Evolutionary conservation across 23 tunicate species (phyloP), one percentile per base, ranked within the genome.

Genomic region (Halocynthia roretzi): DNA sequence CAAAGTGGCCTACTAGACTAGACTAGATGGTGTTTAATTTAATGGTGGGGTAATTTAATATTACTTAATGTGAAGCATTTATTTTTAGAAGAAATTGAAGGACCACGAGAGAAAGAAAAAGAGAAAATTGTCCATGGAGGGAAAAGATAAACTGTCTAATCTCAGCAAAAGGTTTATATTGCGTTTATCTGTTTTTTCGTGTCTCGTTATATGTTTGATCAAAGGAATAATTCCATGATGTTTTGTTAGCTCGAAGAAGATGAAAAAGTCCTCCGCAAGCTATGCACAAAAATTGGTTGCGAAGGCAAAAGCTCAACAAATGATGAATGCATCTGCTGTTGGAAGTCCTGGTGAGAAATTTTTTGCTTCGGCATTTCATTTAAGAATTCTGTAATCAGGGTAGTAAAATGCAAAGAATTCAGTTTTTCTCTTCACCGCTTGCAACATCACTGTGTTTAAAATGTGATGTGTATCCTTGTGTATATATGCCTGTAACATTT

Each of bases 281-380:
- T 53, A 54, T 11, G 97, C 86, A 17, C 90, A 85, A 66, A 54
- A 85, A 50, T 71, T 90, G 23, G 97, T 90, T 49, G 90, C 90
- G 40, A 90, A 90, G 66, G 97, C 97, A 7, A 88, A 80, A 76
- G 97, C 90, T 22, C 96, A 89, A 76, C 97, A 90, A n/a, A 74
- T 74, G 78, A 74, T 74, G 78, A 74, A 54, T 18, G 78, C 78
- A 14, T 74, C 78, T 8, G 78, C 17, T 8, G 5, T 23, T 17
- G 54, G 54, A 6, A 51, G 75, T 70, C 21, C 71, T 22, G 20
- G 17, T 67, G 44, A 31, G 44, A 31, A 31, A 31, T 31, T 31
- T 31, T 0, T 31, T 31, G 44, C 2, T 31, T 31, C 4, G 44
- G 44, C 4, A 31, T 4, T 31, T 31, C 4, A 31, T 31, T 31